These are phyloP conservation scores for Philopedon plagiatum DNA, from an alignment of 2,888 invertebrate genomes.

Conservation along the genomic window DNA sequence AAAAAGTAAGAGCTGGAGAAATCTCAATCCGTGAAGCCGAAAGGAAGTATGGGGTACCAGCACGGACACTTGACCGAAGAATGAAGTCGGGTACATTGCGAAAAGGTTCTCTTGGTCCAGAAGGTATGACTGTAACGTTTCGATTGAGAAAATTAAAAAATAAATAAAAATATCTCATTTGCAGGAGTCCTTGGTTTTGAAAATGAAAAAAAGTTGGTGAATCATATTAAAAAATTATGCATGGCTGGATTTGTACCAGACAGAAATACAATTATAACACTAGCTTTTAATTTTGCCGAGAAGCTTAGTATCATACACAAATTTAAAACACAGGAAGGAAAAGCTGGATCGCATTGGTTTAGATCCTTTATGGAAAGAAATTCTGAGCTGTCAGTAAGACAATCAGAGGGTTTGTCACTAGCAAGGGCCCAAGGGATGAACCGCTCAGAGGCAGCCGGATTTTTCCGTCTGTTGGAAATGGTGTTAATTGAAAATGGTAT, in stretches of 20 bases:
- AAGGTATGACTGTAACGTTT: conserved; percentile 1
- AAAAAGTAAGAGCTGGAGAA: background rate
- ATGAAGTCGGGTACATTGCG: background rate
- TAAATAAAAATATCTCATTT: background rate
- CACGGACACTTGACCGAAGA: background rate
- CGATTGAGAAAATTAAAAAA: no score
- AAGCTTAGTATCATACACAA: background rate
- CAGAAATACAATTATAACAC: background rate
- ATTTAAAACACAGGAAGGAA: background rate
- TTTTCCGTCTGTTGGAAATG: conserved; percentile 25
- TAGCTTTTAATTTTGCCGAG: conserved; percentile 15
- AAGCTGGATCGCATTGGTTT: conserved; percentile 7
- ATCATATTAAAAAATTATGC: background rate
- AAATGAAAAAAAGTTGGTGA: background rate
- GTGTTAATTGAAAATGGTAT: conserved; percentile 30
- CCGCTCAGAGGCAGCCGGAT: conserved; percentile 41
- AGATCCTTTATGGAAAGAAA: conserved; percentile 3
- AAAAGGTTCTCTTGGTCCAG: conserved; percentile 13
- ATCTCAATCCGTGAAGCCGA: conserved; percentile 12
- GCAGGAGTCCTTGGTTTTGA: background rate
- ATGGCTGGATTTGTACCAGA: background rate
- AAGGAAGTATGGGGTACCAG: conserved; percentile 12
- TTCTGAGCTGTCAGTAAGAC: background rate
- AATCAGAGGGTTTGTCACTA: conserved; percentile 22
- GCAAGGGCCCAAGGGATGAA: conserved; percentile 39